phyloP scores from a whole-genome alignment of 2,888 invertebrate genomes.

The Apotomis turbidana region DNA sequence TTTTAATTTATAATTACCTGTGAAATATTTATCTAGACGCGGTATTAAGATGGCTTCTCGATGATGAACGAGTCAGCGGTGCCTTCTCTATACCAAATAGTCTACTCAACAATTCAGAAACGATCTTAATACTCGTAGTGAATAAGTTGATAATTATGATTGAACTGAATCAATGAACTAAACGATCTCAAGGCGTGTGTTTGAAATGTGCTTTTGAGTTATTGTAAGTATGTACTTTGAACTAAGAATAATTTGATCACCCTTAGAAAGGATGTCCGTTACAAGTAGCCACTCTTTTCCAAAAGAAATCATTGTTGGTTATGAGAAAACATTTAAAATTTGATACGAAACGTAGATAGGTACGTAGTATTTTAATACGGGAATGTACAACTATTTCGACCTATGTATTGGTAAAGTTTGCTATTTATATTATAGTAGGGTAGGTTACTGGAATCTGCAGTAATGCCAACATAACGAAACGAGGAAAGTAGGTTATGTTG shows the following conservation, averaged over 20 bases:
- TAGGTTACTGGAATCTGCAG: slow-evolving; percentile 40
- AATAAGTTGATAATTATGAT: slow-evolving; percentile 34
- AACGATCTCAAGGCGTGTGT: slow-evolving; percentile 30
- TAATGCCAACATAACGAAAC: slow-evolving; percentile 20
- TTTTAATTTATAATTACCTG: slow-evolving; percentile 28
- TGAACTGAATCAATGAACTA: slow-evolving; percentile 32
- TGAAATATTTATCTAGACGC: slow-evolving; percentile 12
- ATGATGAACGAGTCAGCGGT: slow-evolving; percentile 31
- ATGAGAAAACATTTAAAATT: slow-evolving; percentile 69
- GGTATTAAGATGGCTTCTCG: slow-evolving; percentile 37
- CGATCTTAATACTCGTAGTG: slow-evolving; percentile 36
- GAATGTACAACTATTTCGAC: slow-evolving; percentile 72
- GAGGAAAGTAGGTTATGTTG: slow-evolving; percentile 7
- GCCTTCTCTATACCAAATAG: slow-evolving; percentile 38
- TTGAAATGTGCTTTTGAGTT: slow-evolving; percentile 24
- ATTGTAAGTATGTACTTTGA: slow-evolving; percentile 24
- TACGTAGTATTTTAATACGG: slow-evolving; percentile 79
- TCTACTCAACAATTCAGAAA: slow-evolving; percentile 34
- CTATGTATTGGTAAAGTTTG: slow-evolving; percentile 59
- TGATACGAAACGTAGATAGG: slow-evolving; percentile 82
- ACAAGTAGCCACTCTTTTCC: slow-evolving; percentile 61
- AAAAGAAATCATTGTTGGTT: slow-evolving; percentile 57
- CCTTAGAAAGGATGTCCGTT: slow-evolving; percentile 46
- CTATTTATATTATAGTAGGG: slow-evolving; percentile 57
- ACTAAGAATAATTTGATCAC: slow-evolving; percentile 27